These are phyloP conservation scores for Dendrocopos noguchii DNA, from an alignment of 2,113 vertebrate genomes.

Conservation along the genomic window DNA sequence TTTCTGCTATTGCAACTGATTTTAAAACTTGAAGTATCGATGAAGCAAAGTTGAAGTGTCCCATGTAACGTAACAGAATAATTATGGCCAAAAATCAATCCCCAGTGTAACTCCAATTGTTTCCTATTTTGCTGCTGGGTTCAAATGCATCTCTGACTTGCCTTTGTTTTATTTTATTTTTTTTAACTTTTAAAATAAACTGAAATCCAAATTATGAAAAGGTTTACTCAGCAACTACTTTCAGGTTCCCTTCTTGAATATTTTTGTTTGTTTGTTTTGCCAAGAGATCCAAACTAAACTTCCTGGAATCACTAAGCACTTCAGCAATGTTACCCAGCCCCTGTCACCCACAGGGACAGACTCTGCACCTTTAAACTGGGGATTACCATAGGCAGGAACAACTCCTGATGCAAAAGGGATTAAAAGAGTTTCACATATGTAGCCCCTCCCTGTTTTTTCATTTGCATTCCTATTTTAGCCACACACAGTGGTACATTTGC, in stretches of 20 bases:
- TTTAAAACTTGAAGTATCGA: not conserved
- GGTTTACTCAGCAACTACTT: not conserved
- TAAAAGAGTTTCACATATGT: not conserved
- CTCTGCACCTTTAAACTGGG: not conserved
- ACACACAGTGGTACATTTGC: not conserved
- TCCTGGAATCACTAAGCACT: not conserved
- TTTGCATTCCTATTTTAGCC: constrained; percentile 23
- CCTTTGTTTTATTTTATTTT: not conserved
- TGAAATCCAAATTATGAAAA: not conserved
- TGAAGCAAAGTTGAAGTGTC: not conserved
- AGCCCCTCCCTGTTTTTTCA: not conserved
- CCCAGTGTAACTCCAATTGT: not conserved
- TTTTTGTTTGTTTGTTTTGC: not conserved
- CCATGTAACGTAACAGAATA: not conserved
- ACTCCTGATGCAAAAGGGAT: not conserved
- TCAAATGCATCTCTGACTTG: not conserved
- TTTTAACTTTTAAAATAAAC: too few relatives aligned
- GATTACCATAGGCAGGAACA: not conserved
- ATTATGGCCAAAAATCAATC: not conserved
- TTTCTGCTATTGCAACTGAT: not conserved
- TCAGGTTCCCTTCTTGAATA: not conserved
- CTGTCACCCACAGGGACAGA: not conserved
- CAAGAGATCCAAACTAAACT: not conserved
- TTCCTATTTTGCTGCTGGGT: not conserved
- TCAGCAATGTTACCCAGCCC: not conserved